These are phyloP conservation scores for Nicator chloris DNA, from an alignment of 2,113 vertebrate species.

Conservation along the genomic window DNA sequence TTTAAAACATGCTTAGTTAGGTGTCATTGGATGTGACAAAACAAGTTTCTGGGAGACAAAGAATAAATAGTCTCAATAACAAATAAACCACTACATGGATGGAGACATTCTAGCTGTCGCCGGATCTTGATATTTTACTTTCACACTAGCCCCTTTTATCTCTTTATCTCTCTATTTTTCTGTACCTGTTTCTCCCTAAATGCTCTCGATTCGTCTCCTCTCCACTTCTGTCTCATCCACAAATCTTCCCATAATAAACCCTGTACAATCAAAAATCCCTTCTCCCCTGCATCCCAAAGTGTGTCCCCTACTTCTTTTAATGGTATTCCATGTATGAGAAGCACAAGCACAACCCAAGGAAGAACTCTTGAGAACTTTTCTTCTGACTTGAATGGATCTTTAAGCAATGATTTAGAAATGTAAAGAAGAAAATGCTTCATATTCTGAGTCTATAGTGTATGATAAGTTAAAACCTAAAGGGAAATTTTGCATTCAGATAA, in stretches of 20 bases:
- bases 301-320: fast-evolving
- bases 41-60: background rate
- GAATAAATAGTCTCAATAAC: background rate
- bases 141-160: background rate
- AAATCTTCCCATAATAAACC: background rate
- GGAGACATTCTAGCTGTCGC: background rate
- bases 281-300: too few species aligned
- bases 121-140: background rate
- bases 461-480: background rate
- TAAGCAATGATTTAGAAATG: background rate
- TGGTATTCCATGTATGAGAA: fast-evolving
- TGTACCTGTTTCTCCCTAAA: background rate
- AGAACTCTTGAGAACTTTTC: background rate
- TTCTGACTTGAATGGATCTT: background rate
- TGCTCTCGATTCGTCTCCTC: background rate
- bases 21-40: background rate
- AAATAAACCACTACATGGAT: background rate
- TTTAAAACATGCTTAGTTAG: background rate
- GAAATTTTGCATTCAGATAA: background rate
- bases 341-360: background rate
- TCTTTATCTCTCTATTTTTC: background rate
- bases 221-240: background rate
- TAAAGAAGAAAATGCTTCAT: background rate
- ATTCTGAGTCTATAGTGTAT: background rate
- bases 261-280: background rate